Conservation (phyloP, 2,113 vertebrate genomes). For the Pelecanus crispus region DNA sequence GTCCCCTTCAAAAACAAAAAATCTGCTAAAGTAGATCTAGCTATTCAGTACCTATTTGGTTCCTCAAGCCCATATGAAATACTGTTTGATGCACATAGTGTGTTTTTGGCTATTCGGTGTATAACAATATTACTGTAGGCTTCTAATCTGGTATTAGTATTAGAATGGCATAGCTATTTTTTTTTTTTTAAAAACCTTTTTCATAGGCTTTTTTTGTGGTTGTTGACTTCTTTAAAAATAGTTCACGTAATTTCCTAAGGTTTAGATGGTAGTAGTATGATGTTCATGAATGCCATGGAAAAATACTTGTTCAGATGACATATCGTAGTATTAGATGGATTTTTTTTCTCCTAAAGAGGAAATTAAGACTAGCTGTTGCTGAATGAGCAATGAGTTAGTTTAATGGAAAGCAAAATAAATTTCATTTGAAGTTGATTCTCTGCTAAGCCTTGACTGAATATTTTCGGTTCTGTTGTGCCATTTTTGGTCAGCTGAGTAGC, state of each 20-base stretch:
- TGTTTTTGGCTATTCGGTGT: background rate
- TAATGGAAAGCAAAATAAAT: background rate
- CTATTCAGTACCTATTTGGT: background rate
- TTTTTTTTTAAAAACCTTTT: background rate
- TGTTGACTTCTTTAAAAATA: background rate
- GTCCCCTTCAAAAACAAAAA: background rate
- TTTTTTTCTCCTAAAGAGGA: background rate
- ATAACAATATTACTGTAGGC: background rate
- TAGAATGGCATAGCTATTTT: background rate
- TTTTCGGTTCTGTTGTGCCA: background rate
- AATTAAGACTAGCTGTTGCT: background rate
- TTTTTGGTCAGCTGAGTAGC: background rate
- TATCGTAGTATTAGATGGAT: background rate
- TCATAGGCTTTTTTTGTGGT: background rate
- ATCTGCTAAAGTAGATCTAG: background rate
- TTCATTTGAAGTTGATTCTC: background rate
- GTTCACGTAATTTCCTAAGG: background rate
- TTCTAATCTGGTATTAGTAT: background rate
- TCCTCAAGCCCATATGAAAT: background rate
- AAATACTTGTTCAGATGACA: background rate
- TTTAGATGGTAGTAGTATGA: background rate
- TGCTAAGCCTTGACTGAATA: background rate
- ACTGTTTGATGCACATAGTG: fast-evolving
- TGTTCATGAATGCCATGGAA: background rate
- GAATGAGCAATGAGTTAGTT: background rate